phyloP scores from a whole-genome alignment of 2,888 invertebrate genomes.

The Megalurothrips usitatus region DNA sequence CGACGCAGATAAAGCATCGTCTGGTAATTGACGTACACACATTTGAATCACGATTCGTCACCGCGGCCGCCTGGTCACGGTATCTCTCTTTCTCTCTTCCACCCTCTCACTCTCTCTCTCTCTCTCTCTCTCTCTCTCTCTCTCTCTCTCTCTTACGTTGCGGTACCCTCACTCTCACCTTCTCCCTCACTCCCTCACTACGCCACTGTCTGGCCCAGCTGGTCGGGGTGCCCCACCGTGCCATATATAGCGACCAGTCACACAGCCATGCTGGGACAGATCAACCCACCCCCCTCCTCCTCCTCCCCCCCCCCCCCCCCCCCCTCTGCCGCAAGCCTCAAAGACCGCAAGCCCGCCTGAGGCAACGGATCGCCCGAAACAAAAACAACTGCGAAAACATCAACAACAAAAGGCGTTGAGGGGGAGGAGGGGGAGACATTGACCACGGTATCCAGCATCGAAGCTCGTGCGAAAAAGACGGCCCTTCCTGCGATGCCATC shows the following conservation, averaged over 20 bases:
- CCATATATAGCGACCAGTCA: slow-evolving; percentile 4
- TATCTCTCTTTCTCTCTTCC: background rate
- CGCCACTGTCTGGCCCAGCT: background rate
- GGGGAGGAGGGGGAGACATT: too few relatives aligned
- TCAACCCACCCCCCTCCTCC: background rate
- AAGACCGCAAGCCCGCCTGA: too few relatives aligned
- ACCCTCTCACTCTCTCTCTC: background rate
- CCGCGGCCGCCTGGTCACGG: background rate
- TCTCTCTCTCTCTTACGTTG: background rate
- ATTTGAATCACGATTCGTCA: slow-evolving; percentile 19
- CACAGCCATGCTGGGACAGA: slow-evolving; percentile 5
- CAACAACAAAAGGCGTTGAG: too few relatives aligned
- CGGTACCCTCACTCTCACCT: background rate
- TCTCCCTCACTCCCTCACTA: background rate
- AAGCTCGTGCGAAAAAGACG: too few relatives aligned
- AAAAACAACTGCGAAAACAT: too few relatives aligned
- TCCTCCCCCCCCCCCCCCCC: background rate
- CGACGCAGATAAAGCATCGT: background rate
- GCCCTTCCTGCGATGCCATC: too few relatives aligned
- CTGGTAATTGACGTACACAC: slow-evolving; percentile 5
- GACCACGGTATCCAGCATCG: too few relatives aligned
- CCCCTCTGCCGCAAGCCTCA: background rate
- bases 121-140: slow-evolving; percentile 10
- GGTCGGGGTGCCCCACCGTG: background rate
- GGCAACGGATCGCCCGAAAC: too few relatives aligned